Percentiles rank a stretch among this genome's conserved stretches.
phyloP scores from a whole-genome alignment of 2,888 invertebrate genomes.

The Axea sp. region DNA sequence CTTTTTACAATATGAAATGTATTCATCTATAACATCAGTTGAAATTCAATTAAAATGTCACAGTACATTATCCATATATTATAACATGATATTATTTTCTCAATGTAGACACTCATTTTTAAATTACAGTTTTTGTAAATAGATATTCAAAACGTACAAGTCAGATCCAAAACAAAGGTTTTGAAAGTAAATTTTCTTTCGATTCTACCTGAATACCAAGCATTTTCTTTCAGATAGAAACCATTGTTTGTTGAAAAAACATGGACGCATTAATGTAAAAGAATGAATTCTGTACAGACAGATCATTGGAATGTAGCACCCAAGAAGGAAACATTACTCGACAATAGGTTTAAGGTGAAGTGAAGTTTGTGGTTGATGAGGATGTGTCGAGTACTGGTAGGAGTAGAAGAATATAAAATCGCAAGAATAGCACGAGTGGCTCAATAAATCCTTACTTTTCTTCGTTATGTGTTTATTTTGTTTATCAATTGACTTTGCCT shows the following conservation, averaged over 20 bases:
- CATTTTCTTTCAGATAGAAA: too few species aligned
- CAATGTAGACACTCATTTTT: too few species aligned
- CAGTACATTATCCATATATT: too few species aligned
- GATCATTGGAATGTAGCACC: slow-evolving; percentile 49
- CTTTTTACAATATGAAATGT: too few species aligned
- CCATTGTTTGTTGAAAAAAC: slow-evolving; percentile 26
- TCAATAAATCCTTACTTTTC: slow-evolving; percentile 65
- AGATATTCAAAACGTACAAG: too few species aligned
- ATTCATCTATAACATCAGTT: too few species aligned
- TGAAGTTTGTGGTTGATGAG: slow-evolving; percentile 42
- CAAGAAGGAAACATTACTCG: slow-evolving; percentile 52
- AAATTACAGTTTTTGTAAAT: too few species aligned
- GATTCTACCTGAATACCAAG: too few species aligned
- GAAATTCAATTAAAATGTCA: too few species aligned
- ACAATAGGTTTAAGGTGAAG: slow-evolving; percentile 35
- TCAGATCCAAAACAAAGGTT: too few species aligned
- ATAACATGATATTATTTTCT: too few species aligned
- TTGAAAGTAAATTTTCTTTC: too few species aligned
- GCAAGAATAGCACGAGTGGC: slow-evolving; percentile 70
- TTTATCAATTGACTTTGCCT: slow-evolving; percentile 65
- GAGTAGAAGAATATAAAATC: slow-evolving; percentile 78
- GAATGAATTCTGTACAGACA: slow-evolving; percentile 23
- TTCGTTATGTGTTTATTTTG: slow-evolving; percentile 57
- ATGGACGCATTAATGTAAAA: slow-evolving; percentile 25
- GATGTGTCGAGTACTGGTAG: slow-evolving; percentile 54